These are phyloP conservation scores for Drosophila neutralis DNA, from an alignment of 2,888 invertebrate species.

Conservation along the genomic window DNA sequence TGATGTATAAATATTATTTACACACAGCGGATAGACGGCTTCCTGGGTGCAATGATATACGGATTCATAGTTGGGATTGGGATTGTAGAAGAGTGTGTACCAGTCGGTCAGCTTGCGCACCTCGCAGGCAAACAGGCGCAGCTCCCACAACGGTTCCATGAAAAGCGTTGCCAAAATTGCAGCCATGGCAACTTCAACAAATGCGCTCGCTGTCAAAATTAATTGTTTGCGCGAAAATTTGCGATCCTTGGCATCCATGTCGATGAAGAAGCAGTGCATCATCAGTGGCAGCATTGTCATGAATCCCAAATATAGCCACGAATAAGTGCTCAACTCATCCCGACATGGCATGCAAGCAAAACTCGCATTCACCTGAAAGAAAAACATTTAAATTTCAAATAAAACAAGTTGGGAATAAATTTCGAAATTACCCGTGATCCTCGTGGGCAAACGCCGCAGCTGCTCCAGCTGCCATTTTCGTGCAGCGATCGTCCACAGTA, in stretches of 20 bases:
- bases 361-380: constrained; percentile 86
- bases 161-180: constrained; percentile 91
- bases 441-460: constrained; percentile 94
- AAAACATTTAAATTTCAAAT: constrained; percentile 10
- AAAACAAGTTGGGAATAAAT: constrained; percentile 75
- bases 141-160: constrained; percentile 92
- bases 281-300: constrained; percentile 95
- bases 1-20: constrained; percentile 54
- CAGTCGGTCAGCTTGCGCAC: constrained; percentile 95
- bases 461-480: constrained; percentile 89
- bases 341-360: constrained; percentile 90
- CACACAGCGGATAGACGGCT: constrained; percentile 98
- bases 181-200: constrained; percentile 92
- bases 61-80: constrained; percentile 94
- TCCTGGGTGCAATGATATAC: constrained; percentile 94
- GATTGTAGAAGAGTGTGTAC: constrained; percentile 98
- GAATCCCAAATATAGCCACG: constrained; percentile 97
- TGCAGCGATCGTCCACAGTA: constrained; percentile 87
- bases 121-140: constrained; percentile 91
- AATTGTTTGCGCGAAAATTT: constrained; percentile 92
- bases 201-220: constrained; percentile 92
- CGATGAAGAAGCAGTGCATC: constrained; percentile 96
- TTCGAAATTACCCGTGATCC: constrained; percentile 89
- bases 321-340: constrained; percentile 92
- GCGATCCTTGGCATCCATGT: constrained; percentile 90